Evolutionary conservation across 2,113 vertebrate species (phyloP).

Genomic region (Pleuronectes platessa): DNA sequence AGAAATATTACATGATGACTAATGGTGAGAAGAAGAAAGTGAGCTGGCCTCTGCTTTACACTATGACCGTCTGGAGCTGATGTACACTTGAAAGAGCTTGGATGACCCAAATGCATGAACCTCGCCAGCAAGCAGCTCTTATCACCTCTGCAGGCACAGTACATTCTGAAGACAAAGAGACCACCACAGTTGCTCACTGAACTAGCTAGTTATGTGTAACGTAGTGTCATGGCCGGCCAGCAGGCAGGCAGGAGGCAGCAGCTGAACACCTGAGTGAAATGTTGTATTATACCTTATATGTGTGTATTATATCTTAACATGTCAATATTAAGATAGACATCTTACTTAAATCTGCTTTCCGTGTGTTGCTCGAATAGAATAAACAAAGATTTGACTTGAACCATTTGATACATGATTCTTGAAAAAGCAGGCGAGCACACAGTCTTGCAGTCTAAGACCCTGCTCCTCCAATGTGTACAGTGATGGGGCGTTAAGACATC

Average conservation of each 20-base stretch:
- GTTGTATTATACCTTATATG: too few species aligned
- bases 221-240: not conserved
- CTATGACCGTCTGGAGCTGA: not conserved
- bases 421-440: too few species aligned
- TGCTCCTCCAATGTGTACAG: too few species aligned
- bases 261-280: not conserved
- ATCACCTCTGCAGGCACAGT: not conserved
- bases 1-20: not conserved
- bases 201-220: not conserved
- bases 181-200: too few species aligned
- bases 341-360: too few species aligned
- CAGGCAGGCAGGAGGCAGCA: not conserved
- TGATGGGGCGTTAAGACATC: not conserved
- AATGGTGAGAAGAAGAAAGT: too few species aligned
- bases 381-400: not conserved
- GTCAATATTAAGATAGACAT: not conserved
- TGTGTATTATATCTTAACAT: too few species aligned
- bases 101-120: not conserved
- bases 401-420: too few species aligned
- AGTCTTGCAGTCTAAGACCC: too few species aligned
- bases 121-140: not conserved
- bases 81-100: not conserved
- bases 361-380: not conserved
- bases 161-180: not conserved
- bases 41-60: not conserved